phyloP scores from a whole-genome alignment of 1,140 invertebrate species.

The Physella acuta region DNA sequence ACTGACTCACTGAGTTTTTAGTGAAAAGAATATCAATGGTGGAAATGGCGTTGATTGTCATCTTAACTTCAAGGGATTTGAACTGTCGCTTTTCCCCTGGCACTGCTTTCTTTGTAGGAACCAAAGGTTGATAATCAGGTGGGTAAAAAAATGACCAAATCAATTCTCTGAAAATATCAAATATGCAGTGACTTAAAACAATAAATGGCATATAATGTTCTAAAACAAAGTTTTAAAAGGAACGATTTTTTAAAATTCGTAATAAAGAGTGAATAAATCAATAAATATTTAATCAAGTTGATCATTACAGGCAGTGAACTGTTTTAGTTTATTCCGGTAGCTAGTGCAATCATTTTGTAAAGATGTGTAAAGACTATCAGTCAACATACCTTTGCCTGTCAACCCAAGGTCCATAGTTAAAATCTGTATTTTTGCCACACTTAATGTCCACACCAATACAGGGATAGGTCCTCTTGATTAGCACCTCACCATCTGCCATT shows the following conservation, averaged over 20 bases:
- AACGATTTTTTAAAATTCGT: too few species aligned
- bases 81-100: slow-evolving; percentile 85
- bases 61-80: slow-evolving; percentile 87
- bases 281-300: too few species aligned
- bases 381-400: slow-evolving; percentile 85
- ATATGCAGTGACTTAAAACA: too few species aligned
- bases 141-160: slow-evolving; percentile 97
- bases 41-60: slow-evolving; percentile 86
- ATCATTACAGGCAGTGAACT: too few species aligned
- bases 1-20: slow-evolving; percentile 74
- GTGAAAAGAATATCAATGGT: slow-evolving; percentile 95
- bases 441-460: slow-evolving; percentile 95
- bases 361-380: too few species aligned
- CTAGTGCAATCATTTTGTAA: too few species aligned
- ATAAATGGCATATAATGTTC: too few species aligned
- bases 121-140: slow-evolving; percentile 56
- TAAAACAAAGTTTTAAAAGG: too few species aligned
- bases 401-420: slow-evolving; percentile 97
- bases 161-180: slow-evolving; percentile 69
- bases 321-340: too few species aligned
- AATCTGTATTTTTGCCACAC: slow-evolving; percentile 94
- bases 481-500: slow-evolving; percentile 88
- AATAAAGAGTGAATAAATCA: too few species aligned
- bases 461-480: slow-evolving; percentile 81
- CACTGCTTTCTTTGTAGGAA: slow-evolving; percentile 45